Evolutionary conservation across 2,888 invertebrate species (phyloP).

Genomic region (Lasioglossum malachurum): DNA sequence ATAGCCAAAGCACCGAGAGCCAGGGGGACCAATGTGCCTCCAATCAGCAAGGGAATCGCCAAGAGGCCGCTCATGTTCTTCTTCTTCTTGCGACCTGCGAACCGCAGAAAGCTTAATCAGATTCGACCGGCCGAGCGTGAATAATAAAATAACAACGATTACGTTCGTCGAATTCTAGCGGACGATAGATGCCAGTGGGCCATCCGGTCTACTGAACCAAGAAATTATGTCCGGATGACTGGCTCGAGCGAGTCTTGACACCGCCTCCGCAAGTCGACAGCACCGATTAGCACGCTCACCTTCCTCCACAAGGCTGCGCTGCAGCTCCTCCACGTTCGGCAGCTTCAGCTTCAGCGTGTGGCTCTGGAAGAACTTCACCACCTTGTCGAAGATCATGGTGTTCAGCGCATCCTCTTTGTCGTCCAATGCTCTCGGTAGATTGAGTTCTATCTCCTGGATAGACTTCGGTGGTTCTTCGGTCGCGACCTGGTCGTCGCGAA

Average conservation of each 20-base stretch:
- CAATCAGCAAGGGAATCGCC: conserved; percentile 92
- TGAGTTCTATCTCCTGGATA: conserved; percentile 89
- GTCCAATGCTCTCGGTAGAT: conserved; percentile 90
- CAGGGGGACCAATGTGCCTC: conserved; percentile 92
- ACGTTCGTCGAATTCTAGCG: neutral
- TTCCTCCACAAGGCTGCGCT: conserved; percentile 88
- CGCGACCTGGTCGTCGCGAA: conserved; percentile 86
- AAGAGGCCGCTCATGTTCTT: conserved; percentile 91
- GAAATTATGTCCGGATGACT: conserved; percentile 41
- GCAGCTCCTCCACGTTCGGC: conserved; percentile 89
- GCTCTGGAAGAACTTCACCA: conserved; percentile 91
- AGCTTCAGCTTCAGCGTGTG: conserved; percentile 93
- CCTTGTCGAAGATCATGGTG: conserved; percentile 90
- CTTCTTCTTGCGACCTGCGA: conserved; percentile 87
- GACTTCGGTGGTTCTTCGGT: conserved; percentile 84
- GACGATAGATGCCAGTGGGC: conserved; percentile 42
- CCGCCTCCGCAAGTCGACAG: neutral
- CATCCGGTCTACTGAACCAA: conserved; percentile 47
- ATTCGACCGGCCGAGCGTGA: neutral
- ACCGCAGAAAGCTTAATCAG: conserved; percentile 9
- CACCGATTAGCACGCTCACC: conserved; percentile 72
- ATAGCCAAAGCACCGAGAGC: conserved; percentile 93
- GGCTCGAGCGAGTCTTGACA: neutral
- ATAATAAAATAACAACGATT: neutral
- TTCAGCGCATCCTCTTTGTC: conserved; percentile 91